Conservation (phyloP, 2,797 vertebrate genomes). For the Erithacus rubecula region DNA sequence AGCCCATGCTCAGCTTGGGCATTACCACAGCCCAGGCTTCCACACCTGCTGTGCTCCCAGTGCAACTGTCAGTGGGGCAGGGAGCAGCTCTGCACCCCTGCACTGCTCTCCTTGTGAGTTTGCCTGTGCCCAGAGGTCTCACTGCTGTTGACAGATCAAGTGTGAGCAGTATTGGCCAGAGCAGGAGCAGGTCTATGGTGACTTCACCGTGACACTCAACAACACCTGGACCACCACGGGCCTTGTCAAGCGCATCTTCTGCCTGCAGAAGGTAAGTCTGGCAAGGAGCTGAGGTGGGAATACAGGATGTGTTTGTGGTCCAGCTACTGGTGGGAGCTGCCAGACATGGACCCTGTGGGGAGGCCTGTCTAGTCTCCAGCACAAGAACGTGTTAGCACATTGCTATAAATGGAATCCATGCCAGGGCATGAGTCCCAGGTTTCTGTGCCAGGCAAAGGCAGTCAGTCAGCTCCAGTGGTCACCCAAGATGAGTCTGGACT, state of each 20-base stretch:
- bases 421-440: not conserved
- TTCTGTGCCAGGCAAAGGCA: not conserved
- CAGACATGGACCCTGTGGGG: accelerated
- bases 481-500: not conserved
- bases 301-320: not conserved
- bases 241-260: constrained; percentile 43
- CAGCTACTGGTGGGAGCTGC: not conserved
- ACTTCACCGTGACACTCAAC: constrained; percentile 38
- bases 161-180: constrained; percentile 69
- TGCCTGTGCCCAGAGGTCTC: not conserved
- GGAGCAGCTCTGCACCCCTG: not conserved
- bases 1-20: not conserved
- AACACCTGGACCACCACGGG: not conserved
- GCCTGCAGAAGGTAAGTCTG: constrained; percentile 51
- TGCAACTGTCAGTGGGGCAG: not conserved
- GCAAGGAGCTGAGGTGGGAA: not conserved
- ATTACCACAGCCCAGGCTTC: not conserved
- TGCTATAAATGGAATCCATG: not conserved
- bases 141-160: constrained; percentile 38
- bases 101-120: not conserved
- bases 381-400: accelerated
- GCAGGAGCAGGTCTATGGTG: not conserved
- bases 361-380: not conserved
- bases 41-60: not conserved
- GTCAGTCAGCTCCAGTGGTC: not conserved